Evolutionary conservation across 1,140 invertebrate genomes (phyloP).

Genomic region (Cydia pomonella): DNA sequence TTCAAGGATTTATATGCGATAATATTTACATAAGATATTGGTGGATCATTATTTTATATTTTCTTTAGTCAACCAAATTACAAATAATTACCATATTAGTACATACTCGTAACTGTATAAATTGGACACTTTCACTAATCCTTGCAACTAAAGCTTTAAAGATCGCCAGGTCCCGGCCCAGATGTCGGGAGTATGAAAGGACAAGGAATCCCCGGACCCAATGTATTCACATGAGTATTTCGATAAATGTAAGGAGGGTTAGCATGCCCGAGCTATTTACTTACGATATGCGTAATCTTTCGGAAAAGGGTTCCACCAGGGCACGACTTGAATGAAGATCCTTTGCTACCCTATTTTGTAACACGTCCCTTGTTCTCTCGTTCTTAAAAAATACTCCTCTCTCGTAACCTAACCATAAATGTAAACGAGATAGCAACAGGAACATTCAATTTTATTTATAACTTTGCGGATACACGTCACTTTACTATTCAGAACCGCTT

Average conservation of each 20-base stretch:
- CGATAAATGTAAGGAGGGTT: constrained; percentile 57
- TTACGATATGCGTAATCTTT: constrained; percentile 67
- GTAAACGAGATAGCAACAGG: constrained; percentile 20
- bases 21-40: too few species aligned
- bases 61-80: too few species aligned
- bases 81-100: too few species aligned
- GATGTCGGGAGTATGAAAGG: constrained; percentile 45
- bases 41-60: too few species aligned
- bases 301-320: constrained; percentile 54
- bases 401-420: neutral
- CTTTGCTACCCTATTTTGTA: constrained; percentile 30
- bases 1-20: too few species aligned
- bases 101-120: too few species aligned
- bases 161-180: neutral
- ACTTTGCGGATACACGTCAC: neutral
- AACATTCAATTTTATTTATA: constrained; percentile 22
- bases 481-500: constrained; percentile 1
- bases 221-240: constrained; percentile 68
- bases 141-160: neutral
- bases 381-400: neutral
- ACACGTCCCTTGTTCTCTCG: constrained; percentile 6
- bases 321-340: constrained; percentile 30
- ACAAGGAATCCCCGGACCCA: constrained; percentile 47
- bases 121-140: neutral
- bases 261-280: constrained; percentile 52